Evolutionary conservation across 2,113 vertebrate genomes (phyloP).

Genomic region (Ochotona princeps): DNA sequence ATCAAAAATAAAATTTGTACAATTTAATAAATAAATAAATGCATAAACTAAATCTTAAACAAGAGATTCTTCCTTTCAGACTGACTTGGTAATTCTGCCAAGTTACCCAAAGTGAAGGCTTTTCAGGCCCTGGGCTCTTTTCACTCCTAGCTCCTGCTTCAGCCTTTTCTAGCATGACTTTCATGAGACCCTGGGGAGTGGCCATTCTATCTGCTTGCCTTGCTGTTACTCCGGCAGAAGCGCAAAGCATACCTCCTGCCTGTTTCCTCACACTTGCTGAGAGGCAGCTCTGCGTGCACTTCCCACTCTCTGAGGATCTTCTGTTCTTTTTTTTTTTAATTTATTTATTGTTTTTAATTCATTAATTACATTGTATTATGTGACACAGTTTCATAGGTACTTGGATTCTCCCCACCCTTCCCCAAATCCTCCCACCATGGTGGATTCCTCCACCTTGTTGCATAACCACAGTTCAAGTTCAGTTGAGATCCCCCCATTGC

Average conservation of each 20-base stretch:
- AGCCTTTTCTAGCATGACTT: background rate
- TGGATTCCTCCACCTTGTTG: no score
- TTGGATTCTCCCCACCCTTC: no score
- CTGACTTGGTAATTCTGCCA: background rate
- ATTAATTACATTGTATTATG: no score
- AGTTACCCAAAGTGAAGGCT: background rate
- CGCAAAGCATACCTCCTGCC: background rate
- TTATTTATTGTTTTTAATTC: no score
- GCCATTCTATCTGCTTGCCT: background rate
- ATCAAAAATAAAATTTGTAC: no score
- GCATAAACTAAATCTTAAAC: no score
- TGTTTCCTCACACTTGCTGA: background rate
- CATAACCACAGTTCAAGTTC: no score
- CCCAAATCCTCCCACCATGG: no score
- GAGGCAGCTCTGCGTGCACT: background rate
- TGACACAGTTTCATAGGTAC: no score
- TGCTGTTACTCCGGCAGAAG: background rate
- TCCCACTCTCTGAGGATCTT: background rate
- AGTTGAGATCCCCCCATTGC: no score
- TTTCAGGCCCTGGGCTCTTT: background rate
- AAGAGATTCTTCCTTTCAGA: background rate
- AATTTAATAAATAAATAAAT: no score
- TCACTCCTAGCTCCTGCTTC: background rate
- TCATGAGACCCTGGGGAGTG: background rate
- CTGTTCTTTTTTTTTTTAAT: no score